Percentiles rank a stretch among this genome's conserved stretches.
Conservation (phyloP, 2,797 vertebrate species). For the Steatocranus sp. region DNA sequence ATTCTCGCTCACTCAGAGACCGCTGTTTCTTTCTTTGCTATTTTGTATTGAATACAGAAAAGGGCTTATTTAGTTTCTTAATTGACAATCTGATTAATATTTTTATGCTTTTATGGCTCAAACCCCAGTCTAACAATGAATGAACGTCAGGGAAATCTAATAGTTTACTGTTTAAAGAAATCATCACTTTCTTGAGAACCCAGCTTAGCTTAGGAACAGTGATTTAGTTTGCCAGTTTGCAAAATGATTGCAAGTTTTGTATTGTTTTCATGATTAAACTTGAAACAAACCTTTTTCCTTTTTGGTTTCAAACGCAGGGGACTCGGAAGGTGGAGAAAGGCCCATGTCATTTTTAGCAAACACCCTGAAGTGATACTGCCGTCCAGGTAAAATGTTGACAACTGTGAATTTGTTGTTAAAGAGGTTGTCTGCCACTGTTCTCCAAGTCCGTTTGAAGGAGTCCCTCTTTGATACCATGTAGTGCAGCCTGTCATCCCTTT, state of each 20-base stretch:
- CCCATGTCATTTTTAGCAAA: constrained; percentile 87
- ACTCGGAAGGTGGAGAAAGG: constrained; percentile 77
- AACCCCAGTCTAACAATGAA: neutral
- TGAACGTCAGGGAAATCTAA: rapidly evolving
- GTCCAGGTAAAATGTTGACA: constrained; percentile 78
- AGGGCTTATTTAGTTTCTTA: neutral
- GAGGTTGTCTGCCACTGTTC: constrained; percentile 76
- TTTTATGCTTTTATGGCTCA: neutral
- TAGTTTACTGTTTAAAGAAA: neutral
- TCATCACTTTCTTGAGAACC: neutral
- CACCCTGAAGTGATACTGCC: constrained; percentile 86
- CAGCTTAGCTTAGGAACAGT: neutral
- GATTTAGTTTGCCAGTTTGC: neutral
- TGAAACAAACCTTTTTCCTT: constrained; percentile 77
- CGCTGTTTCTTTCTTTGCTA: neutral
- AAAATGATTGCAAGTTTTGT: neutral
- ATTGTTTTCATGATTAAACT: neutral
- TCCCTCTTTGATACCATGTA: constrained; percentile 82
- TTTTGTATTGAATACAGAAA: neutral
- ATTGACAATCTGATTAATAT: neutral
- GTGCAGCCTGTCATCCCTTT: constrained; percentile 74
- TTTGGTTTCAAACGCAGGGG: constrained; percentile 74
- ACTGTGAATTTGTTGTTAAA: constrained; percentile 87
- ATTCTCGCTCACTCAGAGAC: neutral
- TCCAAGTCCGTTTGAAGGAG: constrained; percentile 77